phyloP scores from a whole-genome alignment of 1,140 invertebrate species.

The Chymomyza costata region DNA sequence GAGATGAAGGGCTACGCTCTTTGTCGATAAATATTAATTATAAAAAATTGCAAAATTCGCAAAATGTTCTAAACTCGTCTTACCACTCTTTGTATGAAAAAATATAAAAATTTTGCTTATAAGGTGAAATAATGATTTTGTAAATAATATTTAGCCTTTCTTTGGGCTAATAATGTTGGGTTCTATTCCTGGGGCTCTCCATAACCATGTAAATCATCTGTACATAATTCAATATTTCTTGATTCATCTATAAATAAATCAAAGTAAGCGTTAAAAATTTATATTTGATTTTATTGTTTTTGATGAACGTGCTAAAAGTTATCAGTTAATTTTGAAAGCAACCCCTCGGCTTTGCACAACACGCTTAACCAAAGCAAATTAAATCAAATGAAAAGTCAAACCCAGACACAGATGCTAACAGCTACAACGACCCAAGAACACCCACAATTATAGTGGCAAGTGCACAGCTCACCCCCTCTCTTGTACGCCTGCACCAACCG shows the following conservation, averaged over 20 bases:
- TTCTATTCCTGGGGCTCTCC: too few relatives aligned
- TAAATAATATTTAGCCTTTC: too few relatives aligned
- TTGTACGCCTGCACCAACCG: background rate
- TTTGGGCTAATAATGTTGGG: too few relatives aligned
- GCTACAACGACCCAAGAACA: conserved; percentile 19
- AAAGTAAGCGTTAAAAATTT: conserved; percentile 61
- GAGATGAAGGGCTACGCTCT: too few relatives aligned
- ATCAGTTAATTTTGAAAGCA: conserved; percentile 51
- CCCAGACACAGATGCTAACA: conserved; percentile 59
- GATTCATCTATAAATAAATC: conserved; percentile 38
- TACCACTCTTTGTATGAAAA: too few relatives aligned
- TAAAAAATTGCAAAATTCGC: too few relatives aligned
- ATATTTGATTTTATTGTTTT: conserved; percentile 71
- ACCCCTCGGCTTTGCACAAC: conserved; percentile 7
- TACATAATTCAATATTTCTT: conserved; percentile 22
- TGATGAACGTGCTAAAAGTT: conserved; percentile 63
- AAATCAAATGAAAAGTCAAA: conserved; percentile 72
- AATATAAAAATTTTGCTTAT: too few relatives aligned
- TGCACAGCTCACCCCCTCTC: conserved; percentile 20
- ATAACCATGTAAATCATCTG: too few relatives aligned
- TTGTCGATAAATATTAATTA: too few relatives aligned
- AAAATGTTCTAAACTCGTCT: too few relatives aligned
- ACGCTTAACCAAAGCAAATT: conserved; percentile 50
- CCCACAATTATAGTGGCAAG: conserved; percentile 12
- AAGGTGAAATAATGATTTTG: too few relatives aligned